phyloP scores from a whole-genome alignment of 2,888 invertebrate genomes.

The Trisateles emortualis region DNA sequence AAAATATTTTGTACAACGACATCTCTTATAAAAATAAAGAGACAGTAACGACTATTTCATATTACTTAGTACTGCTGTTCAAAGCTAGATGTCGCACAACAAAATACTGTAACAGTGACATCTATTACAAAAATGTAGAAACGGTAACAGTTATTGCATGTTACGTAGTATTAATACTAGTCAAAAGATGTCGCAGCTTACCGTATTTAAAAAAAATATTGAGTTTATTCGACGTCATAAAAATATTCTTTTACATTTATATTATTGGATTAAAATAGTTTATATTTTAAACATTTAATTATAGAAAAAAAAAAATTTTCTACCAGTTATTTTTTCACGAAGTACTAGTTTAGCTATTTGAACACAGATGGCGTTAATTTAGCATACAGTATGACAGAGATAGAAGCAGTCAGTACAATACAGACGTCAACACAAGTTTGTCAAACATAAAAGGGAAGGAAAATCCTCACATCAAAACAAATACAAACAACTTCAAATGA shows the following conservation, averaged over 20 bases:
- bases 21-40: not conserved
- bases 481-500: not conserved
- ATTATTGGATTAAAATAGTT: no score
- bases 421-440: not conserved
- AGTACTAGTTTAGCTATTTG: conserved; percentile 2
- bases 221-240: no score
- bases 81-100: conserved; percentile 6
- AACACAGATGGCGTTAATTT: conserved; percentile 17
- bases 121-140: no score
- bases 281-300: no score
- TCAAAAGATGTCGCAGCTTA: not conserved
- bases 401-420: not conserved
- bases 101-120: no score
- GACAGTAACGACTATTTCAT: not conserved
- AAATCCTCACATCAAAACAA: conserved; percentile 4
- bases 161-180: no score
- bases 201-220: no score
- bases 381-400: not conserved
- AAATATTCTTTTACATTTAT: no score
- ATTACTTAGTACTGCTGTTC: not conserved
- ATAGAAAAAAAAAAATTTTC: no score
- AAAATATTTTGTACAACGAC: not conserved
- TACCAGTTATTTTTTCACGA: no score
- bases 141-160: no score
- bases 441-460: not conserved